Evolutionary conservation across 2,888 invertebrate species (phyloP), one percentile per base, ranked within the genome.

Genomic region (Sarcophaga subvicina): DNA sequence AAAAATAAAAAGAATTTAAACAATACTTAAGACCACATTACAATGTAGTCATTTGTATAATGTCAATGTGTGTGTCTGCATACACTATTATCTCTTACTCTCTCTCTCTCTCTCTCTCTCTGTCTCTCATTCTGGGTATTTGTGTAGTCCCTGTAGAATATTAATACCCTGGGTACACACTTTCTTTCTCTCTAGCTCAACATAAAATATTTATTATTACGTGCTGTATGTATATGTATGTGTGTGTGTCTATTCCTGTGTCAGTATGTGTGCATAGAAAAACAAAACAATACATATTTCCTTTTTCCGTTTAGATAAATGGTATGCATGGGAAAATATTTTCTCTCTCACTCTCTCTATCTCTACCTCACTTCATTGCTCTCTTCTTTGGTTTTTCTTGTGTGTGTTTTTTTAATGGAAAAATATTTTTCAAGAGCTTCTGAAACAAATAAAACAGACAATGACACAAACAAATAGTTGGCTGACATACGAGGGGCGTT

Each of bases 301-400:
- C 79, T 73, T 72, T 49, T 84, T 79, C 79, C 83, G 73, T 25
- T 70, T 54, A 25, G 79, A 84, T 79, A 75, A 84, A 79, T 37
- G 37, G 37, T 79, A 0, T 49, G 14, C 14, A 49, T 49, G 14
- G 11, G 4, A 14, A 49, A 49, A 49, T 49, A 49, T 49, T 49
- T 49, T 14, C 49, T 14, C 49, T 14, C 49, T 14, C 49, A 1
- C 11, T 47, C 20, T 11, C 45, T 22, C 22, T 22, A 1, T 45
- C 45, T 17, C 2, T 10, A 37, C 37, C 37, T 6, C 37, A 6
- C 6, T 14, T 47, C 49, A 14, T 14, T 49, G 49, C 0, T 10
- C 47, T 47, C n/a, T 1, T 10, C 1, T 62, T 17, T 69, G 25
- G 4, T 22, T 20, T 20, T 60, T 49, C 37, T 37, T 37, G 6